Evolutionary conservation across 2,888 invertebrate genomes (phyloP), one percentile per base, ranked within the genome.

Genomic region (Calameuta pallipes): DNA sequence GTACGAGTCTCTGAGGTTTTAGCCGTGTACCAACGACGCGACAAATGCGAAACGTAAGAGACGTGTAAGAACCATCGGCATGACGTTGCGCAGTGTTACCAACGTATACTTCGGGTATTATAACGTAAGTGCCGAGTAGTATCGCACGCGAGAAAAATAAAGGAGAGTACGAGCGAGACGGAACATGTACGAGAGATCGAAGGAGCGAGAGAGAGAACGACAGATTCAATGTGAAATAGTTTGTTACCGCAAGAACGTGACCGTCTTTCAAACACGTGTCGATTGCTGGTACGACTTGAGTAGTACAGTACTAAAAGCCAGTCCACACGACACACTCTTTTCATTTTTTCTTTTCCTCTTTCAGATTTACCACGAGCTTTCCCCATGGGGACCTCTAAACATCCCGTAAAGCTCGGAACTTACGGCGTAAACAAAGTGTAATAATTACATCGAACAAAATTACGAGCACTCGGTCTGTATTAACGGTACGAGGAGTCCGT

Each of bases 231-330:
- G 70, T 73, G 37, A 79, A 80, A 56, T 56, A 56, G 56, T 56
- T 23, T 56, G 56, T 84, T 82, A 74, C 73, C 75, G 41, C 71
- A 74, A 77, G 56, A 56, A 56, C 56, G 84, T 85, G 83, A 83
- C 81, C 74, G 80, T 82, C 82, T 83, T 85, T 80, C 79, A 76
- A 81, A 56, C 56, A 56, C 56, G 56, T 56, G 56, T 56, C 56
- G 56, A 56, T 56, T 56, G 56, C 56, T 56, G 56, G 56, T 56
- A 56, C 56, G 56, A 56, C 56, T 23, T 9, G 56, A 56, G 56
- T 23, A 56, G 56, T 9, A 9, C 23, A 23, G 56, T 56, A 56
- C 56, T 56, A 56, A 56, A 56, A 56, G 23, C 23, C 56, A 23
- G 56, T 56, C 23, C 56, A 56, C 23, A 56, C 56, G 56, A 56